Base-by-base conservation (phyloP, 2,797 vertebrate species). In the Trematomus bernacchii region DNA sequence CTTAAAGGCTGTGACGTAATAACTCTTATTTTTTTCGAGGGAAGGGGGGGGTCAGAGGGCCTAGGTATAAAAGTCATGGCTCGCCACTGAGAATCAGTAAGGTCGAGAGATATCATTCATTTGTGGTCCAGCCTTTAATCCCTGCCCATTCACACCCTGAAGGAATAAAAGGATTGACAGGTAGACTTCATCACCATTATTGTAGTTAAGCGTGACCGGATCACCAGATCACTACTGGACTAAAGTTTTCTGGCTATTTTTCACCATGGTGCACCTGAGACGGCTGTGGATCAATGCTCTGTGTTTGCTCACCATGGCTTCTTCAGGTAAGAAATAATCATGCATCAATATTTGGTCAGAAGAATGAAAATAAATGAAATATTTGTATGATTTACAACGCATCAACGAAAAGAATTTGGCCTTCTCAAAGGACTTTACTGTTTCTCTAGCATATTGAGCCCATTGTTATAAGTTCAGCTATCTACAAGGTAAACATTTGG, bases 251-350 rank as follows among this genome's bases (percentile, higher is more conserved):
- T 30, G 23, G 15, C 57, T 42, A 42, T 1, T n/a, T 7, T 47
- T 59, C 60, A 90, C 57, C 58, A 91, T 91, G 90, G 44, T 33
- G 1, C 74, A 54, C 13, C 27, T 44, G 11, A 51, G 50, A 76
- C 62, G 71, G 18, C 43, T 55, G 43, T 66, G 76, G 65, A 78
- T 19, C 66, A 54, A 14, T 42, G 55, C 46, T 53, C 51, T 84
- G 33, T 84, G 65, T 64, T 52, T 81, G 11, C 4, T 76, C 21
- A 43, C 70, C 13, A 61, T 74, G 69, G 55, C 37, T 48, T 18
- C 77, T 48, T 77, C 79, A 84, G 89, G 90, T 90, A 77, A 88
- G 80, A 73, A 37, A 50, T 11, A 23, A 1, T 51, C 10, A 15
- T 16, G 33, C n/a, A 72, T 27, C 30, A 21, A 11, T n/a, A 30